Evolutionary conservation across 2,888 invertebrate genomes (phyloP).

Genomic region (Cryptosula pallasiana): DNA sequence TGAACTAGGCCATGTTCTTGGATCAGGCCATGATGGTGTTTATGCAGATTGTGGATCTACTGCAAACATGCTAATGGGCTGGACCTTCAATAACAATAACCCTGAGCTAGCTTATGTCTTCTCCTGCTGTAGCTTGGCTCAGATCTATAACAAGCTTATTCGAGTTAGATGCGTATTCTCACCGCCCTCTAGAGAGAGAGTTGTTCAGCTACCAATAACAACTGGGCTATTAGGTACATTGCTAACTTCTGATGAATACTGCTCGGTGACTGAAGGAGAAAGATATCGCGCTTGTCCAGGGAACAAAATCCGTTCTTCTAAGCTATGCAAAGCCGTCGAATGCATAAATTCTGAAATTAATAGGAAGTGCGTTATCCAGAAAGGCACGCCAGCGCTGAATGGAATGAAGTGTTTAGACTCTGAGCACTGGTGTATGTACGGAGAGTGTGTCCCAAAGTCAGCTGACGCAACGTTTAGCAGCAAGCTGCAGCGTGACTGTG

Average conservation of each 20-base stretch:
- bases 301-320: not conserved
- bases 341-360: not conserved
- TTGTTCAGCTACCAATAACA: not conserved
- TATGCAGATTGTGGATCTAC: constrained; percentile 12
- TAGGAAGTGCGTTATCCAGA: not conserved
- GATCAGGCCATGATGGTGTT: constrained; percentile 5
- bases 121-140: constrained; percentile 9
- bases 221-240: not conserved
- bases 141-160: not conserved
- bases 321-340: not conserved
- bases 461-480: not conserved
- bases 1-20: constrained; percentile 13
- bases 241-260: not conserved
- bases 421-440: constrained; percentile 1
- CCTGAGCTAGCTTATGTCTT: constrained; percentile 9
- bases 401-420: not conserved
- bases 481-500: not conserved
- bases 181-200: not conserved
- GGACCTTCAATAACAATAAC: constrained; percentile 11
- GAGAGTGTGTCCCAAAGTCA: constrained; percentile 1
- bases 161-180: not conserved
- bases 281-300: not conserved
- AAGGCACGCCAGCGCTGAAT: not conserved
- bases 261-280: not conserved
- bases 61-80: constrained; percentile 6